Evolutionary conservation across 2,888 invertebrate species (phyloP).

Genomic region (Campopleginae sp.): DNA sequence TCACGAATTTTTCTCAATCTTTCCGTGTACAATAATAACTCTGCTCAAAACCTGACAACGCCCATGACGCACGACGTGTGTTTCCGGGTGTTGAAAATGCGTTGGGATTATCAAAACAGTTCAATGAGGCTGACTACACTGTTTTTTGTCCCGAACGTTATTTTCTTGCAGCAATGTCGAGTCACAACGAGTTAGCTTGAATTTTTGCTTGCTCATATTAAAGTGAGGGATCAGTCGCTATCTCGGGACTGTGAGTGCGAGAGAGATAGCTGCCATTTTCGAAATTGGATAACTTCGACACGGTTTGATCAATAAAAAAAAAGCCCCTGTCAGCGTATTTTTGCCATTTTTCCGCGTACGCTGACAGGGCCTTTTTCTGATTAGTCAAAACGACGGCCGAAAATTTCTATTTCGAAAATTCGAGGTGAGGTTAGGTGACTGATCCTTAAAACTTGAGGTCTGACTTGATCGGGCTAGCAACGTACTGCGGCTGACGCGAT

Average conservation of each 20-base stretch:
- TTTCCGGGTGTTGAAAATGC: background rate
- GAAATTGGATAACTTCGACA: too few species aligned
- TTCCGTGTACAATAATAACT: background rate
- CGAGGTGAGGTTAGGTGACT: too few species aligned
- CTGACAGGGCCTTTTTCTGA: too few species aligned
- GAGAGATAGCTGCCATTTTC: too few species aligned
- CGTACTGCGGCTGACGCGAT: background rate
- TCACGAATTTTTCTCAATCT: background rate
- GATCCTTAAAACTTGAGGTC: background rate
- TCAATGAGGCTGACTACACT: background rate
- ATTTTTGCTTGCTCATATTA: background rate
- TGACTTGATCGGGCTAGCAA: background rate
- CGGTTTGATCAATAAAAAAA: too few species aligned
- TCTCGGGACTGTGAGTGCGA: too few species aligned
- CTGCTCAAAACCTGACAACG: background rate
- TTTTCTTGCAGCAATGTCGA: background rate
- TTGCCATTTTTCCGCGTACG: too few species aligned
- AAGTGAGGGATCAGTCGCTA: too few species aligned
- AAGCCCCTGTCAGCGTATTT: too few species aligned
- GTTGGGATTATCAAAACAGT: background rate
- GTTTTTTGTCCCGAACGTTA: background rate
- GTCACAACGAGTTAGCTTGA: background rate
- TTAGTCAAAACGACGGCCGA: too few species aligned
- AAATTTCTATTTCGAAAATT: too few species aligned
- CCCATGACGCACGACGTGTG: background rate